These are phyloP conservation scores for Lysandra coridon DNA, from an alignment of 2,888 invertebrate species.

Conservation along the genomic window DNA sequence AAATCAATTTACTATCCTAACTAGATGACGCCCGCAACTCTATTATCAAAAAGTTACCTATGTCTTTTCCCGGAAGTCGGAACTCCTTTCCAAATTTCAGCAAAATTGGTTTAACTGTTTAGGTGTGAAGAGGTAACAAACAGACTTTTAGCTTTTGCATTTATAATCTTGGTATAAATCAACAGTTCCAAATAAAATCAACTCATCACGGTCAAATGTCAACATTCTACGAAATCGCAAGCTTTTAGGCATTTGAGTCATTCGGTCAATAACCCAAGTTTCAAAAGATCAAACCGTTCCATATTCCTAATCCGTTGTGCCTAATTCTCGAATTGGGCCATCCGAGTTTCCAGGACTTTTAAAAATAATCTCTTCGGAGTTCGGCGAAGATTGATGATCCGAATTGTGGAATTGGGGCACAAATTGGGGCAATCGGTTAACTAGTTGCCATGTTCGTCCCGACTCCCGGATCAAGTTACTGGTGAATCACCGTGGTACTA, in stretches of 20 bases:
- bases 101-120: no score
- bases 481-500: constrained; percentile 28
- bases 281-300: neutral
- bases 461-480: constrained; percentile 52
- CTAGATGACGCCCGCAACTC: no score
- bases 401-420: constrained; percentile 63
- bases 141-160: no score
- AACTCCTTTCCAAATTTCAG: no score
- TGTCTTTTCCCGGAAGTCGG: no score
- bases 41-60: no score
- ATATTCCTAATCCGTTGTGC: neutral
- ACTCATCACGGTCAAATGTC: neutral
- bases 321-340: neutral
- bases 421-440: constrained; percentile 57
- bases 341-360: constrained; percentile 1
- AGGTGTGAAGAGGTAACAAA: no score
- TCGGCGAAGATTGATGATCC: constrained; percentile 41
- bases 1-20: no score
- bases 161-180: neutral
- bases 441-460: constrained; percentile 46
- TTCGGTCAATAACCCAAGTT: neutral
- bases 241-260: neutral
- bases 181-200: neutral
- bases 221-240: constrained; percentile 1
- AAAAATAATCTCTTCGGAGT: constrained; percentile 32